Evolutionary conservation across 2,113 vertebrate species (phyloP).

Genomic region (Oncorhynchus nerka): DNA sequence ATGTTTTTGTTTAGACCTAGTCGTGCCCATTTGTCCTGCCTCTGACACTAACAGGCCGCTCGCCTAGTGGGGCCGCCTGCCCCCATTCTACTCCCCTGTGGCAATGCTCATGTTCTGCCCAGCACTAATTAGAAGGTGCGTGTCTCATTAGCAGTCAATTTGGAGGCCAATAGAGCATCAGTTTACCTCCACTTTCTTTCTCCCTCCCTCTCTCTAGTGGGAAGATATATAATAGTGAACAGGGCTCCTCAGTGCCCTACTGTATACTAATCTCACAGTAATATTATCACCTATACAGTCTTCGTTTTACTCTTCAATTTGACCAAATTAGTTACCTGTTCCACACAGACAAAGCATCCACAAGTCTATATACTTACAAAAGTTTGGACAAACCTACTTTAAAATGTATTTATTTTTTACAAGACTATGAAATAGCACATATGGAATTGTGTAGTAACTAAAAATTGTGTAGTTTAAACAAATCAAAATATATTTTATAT

Average conservation of each 20-base stretch:
- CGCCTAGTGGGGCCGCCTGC: constrained; percentile 47
- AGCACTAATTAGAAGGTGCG: constrained; percentile 73
- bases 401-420: too few species aligned
- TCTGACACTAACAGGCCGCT: constrained; percentile 39
- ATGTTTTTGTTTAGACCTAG: background rate
- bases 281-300: too few species aligned
- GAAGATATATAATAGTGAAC: background rate
- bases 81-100: constrained; percentile 52
- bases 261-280: background rate
- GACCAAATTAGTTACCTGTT: too few species aligned
- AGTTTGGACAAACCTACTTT: too few species aligned
- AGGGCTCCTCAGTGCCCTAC: background rate
- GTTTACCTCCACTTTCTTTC: background rate
- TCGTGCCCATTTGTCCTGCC: constrained; percentile 23
- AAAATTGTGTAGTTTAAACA: too few species aligned
- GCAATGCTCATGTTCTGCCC: constrained; percentile 60
- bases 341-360: too few species aligned
- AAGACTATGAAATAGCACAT: too few species aligned
- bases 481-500: too few species aligned
- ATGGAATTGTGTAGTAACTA: too few species aligned
- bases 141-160: constrained; percentile 80
- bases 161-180: constrained; percentile 69
- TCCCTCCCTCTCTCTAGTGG: constrained; percentile 3
- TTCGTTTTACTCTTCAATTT: too few species aligned
- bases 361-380: too few species aligned